These are phyloP conservation scores for Piezodorus guildinii DNA, from an alignment of 1,140 invertebrate species.

Conservation along the genomic window DNA sequence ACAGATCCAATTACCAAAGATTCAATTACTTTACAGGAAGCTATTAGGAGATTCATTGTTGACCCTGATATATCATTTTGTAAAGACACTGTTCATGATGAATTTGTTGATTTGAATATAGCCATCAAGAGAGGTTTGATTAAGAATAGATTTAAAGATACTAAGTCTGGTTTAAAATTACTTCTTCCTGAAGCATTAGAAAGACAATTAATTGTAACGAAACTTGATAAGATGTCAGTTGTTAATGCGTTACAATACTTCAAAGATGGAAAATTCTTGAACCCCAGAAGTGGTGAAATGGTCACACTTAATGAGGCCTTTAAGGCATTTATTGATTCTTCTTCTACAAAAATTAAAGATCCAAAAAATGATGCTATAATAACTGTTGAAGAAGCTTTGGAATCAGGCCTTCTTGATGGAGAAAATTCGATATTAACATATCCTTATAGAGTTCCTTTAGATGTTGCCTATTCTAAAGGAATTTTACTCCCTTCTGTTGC, in stretches of 20 bases:
- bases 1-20: conserved; percentile 57
- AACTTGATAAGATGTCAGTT: conserved; percentile 53
- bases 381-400: conserved; percentile 53
- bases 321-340: conserved; percentile 54
- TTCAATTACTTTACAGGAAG: conserved; percentile 56
- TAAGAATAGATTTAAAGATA: conserved; percentile 49
- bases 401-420: conserved; percentile 54
- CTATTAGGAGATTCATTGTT: conserved; percentile 64
- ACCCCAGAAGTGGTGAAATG: conserved; percentile 64
- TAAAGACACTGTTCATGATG: conserved; percentile 57
- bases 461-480: conserved; percentile 64
- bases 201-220: conserved; percentile 54
- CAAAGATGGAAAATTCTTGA: conserved; percentile 60
- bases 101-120: conserved; percentile 53
- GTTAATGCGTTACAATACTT: conserved; percentile 61
- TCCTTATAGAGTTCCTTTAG: conserved; percentile 54
- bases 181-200: conserved; percentile 57
- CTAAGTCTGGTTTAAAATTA: conserved; percentile 49
- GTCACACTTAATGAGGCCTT: conserved; percentile 61
- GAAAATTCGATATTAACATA: conserved; percentile 52
- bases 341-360: conserved; percentile 58
- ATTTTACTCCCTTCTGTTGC: conserved; percentile 61
- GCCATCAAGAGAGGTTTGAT: conserved; percentile 56
- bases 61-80: conserved; percentile 73
- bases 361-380: conserved; percentile 54